Evolutionary conservation across 1,140 invertebrate species (phyloP).

Genomic region (Euwallacea fornicatus): DNA sequence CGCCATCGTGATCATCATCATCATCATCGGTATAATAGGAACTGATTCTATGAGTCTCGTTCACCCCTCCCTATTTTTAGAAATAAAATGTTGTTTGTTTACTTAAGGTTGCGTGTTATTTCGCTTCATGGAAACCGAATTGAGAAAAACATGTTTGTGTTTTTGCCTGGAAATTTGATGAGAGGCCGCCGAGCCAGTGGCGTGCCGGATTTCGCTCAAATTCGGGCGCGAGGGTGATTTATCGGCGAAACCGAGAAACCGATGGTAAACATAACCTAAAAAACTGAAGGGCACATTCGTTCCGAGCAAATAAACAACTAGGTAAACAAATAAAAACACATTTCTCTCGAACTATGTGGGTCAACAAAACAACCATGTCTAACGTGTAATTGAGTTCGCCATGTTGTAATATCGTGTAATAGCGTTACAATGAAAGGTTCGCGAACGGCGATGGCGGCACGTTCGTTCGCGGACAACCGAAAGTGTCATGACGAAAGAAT

Average conservation of each 20-base stretch:
- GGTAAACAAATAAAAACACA: conserved; percentile 33
- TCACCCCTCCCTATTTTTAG: conserved; percentile 15
- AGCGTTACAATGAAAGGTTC: conserved; percentile 9
- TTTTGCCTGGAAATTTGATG: conserved; percentile 20
- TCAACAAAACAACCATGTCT: conserved; percentile 29
- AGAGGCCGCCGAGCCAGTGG: conserved; percentile 4
- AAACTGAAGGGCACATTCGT: conserved; percentile 31
- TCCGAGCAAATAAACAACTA: conserved; percentile 31
- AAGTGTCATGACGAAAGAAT: background rate
- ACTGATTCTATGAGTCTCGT: background rate
- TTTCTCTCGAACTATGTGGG: conserved; percentile 32
- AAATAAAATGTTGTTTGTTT: conserved; percentile 22
- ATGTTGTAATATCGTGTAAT: conserved; percentile 13
- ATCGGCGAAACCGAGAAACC: background rate
- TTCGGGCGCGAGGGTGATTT: background rate
- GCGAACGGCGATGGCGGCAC: background rate
- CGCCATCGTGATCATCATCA: background rate
- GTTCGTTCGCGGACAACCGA: conserved; percentile 6
- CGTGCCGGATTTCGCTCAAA: background rate
- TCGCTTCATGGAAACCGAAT: conserved; percentile 21
- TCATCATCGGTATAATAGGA: conserved; percentile 4
- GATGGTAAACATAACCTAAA: conserved; percentile 33
- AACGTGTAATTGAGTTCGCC: conserved; percentile 13
- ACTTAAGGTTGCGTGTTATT: conserved; percentile 18
- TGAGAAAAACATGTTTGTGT: conserved; percentile 24